Base-by-base conservation (phyloP, 2,888 invertebrate species). In the Agonopterix alstromeriana region DNA sequence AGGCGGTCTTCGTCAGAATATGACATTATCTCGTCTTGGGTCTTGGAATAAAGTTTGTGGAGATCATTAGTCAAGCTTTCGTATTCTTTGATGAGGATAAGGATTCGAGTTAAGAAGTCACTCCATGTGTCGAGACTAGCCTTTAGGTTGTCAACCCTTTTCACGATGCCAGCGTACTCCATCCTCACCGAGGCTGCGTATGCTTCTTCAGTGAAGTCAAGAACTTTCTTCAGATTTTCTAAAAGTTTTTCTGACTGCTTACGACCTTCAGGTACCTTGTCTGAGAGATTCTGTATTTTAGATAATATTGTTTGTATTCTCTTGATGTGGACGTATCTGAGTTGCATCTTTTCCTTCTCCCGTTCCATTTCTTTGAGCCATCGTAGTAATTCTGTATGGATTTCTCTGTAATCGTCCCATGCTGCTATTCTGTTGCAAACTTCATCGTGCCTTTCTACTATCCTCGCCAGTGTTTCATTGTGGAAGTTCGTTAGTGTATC, bases 41-140 rank as follows among this genome's bases (percentile, higher is more conserved):
- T 90, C 49, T 91, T 90, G n/a, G 90, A 90, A 64, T 94, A 93
- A n/a, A 90, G 77, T 42, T 79, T 81, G 53, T 93, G 91, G 7
- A 95, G 81, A 27, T 89, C 89, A 41, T 77, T 81, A 0, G 92
- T 90, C 50, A 92, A 87, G 8, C 90, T 90, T 57, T 93, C 93
- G 60, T 94, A 94, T 47, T 90, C 89, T 8, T 89, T 88, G 7
- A 93, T 89, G 0, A 95, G 82, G 40, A 90, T 89, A 2, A 90
- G 83, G 61, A 95, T 94, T 61, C 93, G 90, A 50, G 90, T 85
- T 14, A 96, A 80, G 77, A 95, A 95, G 63, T 93, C 92, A 53
- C 90, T 90, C 96, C 96, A 96, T 0, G 95, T 96, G 61, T 94
- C 92, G 7, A 96, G 82, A 45, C 94, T 94, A 8, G 96, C 96